Percentiles rank a stretch among this genome's conserved stretches.
Conservation (phyloP, 2,888 invertebrate genomes). For the Heteromurus nitidus region DNA sequence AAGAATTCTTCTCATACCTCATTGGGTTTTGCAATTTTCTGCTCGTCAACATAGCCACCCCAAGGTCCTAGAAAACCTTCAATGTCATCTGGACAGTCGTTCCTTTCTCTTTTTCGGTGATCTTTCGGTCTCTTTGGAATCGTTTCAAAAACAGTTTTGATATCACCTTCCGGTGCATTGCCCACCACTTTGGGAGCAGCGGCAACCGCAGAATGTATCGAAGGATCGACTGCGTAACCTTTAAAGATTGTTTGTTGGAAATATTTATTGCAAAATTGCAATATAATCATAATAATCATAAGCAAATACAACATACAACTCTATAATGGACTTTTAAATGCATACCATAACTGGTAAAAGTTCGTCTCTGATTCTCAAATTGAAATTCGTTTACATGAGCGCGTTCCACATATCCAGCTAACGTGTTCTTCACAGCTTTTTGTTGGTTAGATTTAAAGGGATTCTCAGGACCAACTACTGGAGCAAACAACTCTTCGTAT, state of each 20-base stretch:
- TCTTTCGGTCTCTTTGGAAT: slow-evolving; percentile 84
- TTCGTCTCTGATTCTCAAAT: slow-evolving; percentile 96
- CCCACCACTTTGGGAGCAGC: slow-evolving; percentile 66
- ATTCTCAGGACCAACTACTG: slow-evolving; percentile 92
- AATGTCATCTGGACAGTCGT: slow-evolving; percentile 92
- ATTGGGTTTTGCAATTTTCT: slow-evolving; percentile 89
- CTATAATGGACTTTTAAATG: no score
- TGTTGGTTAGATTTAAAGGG: slow-evolving; percentile 94
- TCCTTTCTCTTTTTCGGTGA: slow-evolving; percentile 89
- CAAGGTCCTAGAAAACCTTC: slow-evolving; percentile 98
- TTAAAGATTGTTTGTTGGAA: no score
- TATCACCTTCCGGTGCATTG: slow-evolving; percentile 80
- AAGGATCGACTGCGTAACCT: slow-evolving; percentile 95
- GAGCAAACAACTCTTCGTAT: slow-evolving; percentile 95
- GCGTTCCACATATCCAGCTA: slow-evolving; percentile 93
- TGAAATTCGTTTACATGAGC: slow-evolving; percentile 97
- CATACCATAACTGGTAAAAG: slow-evolving; percentile 91
- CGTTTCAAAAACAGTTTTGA: slow-evolving; percentile 93
- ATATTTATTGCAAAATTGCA: no score
- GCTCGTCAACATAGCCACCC: slow-evolving; percentile 95
- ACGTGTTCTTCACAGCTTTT: slow-evolving; percentile 89
- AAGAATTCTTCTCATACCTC: slow-evolving; percentile 78
- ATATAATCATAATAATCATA: no score
- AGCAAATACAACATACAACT: no score
- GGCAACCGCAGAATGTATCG: slow-evolving; percentile 81